These are phyloP conservation scores for Dryocosmus kuriphilus DNA, from an alignment of 2,888 invertebrate species.

Conservation along the genomic window DNA sequence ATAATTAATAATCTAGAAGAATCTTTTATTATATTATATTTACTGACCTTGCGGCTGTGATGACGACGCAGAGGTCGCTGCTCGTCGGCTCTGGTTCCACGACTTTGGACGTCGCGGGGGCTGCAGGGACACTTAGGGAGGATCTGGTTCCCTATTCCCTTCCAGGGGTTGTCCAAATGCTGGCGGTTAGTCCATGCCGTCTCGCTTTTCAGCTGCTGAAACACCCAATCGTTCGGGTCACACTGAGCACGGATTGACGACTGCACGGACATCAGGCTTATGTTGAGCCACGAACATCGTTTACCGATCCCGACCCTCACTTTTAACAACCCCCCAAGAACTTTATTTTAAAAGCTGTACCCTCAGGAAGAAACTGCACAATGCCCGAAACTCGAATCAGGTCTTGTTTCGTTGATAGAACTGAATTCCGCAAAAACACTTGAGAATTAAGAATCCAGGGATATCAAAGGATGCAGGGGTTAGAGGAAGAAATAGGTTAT, in stretches of 20 bases:
- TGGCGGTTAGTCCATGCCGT: slow-evolving; percentile 72
- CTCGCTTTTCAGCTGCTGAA: slow-evolving; percentile 70
- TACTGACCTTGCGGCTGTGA: slow-evolving; percentile 77
- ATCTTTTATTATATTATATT: not conserved
- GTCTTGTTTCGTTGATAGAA: not conserved
- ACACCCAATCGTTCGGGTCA: slow-evolving; percentile 67
- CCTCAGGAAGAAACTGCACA: slow-evolving; percentile 9
- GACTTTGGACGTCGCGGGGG: slow-evolving; percentile 59
- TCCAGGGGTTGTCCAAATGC: slow-evolving; percentile 63
- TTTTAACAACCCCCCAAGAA: slow-evolving; percentile 45
- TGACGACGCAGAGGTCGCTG: slow-evolving; percentile 70
- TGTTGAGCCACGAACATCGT: slow-evolving; percentile 23
- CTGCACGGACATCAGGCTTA: slow-evolving; percentile 37
- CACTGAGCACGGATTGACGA: slow-evolving; percentile 57
- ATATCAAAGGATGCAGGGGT: not conserved
- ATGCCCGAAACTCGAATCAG: not conserved
- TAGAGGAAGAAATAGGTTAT: not conserved
- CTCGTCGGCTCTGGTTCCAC: slow-evolving; percentile 58
- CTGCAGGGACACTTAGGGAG: slow-evolving; percentile 60
- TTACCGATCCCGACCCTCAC: slow-evolving; percentile 1
- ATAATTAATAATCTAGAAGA: not conserved
- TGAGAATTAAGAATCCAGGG: too few relatives aligned
- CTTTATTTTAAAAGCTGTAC: slow-evolving; percentile 1
- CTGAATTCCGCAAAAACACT: not conserved
- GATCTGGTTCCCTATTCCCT: slow-evolving; percentile 69